Evolutionary conservation across 2,113 vertebrate species (phyloP), one percentile per base, ranked within the genome.

Genomic region (Picathartes gymnocephalus): DNA sequence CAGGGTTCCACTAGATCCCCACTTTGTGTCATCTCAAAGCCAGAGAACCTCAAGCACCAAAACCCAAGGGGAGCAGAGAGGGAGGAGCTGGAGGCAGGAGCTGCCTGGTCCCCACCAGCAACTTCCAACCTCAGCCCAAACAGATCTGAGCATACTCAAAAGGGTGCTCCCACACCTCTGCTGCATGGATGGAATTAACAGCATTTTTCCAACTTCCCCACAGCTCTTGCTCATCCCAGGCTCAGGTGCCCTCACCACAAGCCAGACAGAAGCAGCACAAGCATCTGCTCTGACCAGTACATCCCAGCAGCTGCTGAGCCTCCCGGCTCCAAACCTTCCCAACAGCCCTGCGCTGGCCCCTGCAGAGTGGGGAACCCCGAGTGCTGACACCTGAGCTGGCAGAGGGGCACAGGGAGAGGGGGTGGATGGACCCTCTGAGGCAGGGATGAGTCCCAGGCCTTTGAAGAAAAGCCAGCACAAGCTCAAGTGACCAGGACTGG

Each of bases 91-190:
- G 22, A 53, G 58, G 50, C 14, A 16, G 39, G 44, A 91, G 15
- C 42, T 1, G 4, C 37, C 60, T 31, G 30, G 11, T 31, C 22
- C 37, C 19, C 20, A 6, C 9, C 53, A 64, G n/a, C 44, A 54
- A 76, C 9, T 76, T 7, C 40, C 17, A 24, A 2, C 7, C 48
- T 64, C 3, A 0, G 9, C 20, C 5, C 9, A 12, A 50, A 19
- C 0, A 0, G 8, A 13, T 58, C 23, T 1, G 0, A 47, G 19
- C n/a, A n/a, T 24, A 18, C 35, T 64, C 4, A 1, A 54, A 47
- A 73, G 70, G 53, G 48, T 33, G 16, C 33, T 66, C 48, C 53
- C 15, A 12, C 30, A 22, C 11, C 54, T 54, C 54, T 82, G 23
- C 66, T 72, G 60, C 50, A 37, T 5, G 0, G 33, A 42, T 7